These are phyloP conservation scores for Kuschelorhynchus macadamiae DNA, from an alignment of 2,888 invertebrate genomes.

Conservation along the genomic window DNA sequence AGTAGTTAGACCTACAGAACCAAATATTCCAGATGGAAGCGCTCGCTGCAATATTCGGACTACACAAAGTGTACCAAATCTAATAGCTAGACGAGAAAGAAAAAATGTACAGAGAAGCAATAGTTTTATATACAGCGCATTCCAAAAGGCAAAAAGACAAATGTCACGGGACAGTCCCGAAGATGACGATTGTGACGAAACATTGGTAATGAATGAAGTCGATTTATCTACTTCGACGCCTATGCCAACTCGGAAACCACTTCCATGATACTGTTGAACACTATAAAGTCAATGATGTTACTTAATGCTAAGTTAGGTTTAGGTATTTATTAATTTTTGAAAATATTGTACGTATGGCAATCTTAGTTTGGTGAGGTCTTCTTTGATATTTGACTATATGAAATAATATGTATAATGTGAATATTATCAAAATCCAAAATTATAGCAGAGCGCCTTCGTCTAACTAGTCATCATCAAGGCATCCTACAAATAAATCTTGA, in stretches of 20 bases:
- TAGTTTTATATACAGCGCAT: slow-evolving; percentile 23
- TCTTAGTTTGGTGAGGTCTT: too few relatives aligned
- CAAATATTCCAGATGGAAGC: slow-evolving; percentile 6
- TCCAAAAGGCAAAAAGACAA: slow-evolving; percentile 24
- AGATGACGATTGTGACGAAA: slow-evolving; percentile 15
- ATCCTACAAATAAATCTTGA: too few relatives aligned
- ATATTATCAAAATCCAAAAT: too few relatives aligned
- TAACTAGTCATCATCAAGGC: too few relatives aligned
- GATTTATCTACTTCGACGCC: slow-evolving; percentile 52
- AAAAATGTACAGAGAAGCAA: slow-evolving; percentile 26
- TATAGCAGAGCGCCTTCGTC: too few relatives aligned
- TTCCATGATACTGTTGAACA: background rate
- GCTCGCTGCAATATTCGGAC: background rate
- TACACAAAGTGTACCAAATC: slow-evolving; percentile 5
- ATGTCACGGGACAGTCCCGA: slow-evolving; percentile 8
- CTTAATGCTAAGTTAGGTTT: too few relatives aligned
- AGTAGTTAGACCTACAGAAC: slow-evolving; percentile 4
- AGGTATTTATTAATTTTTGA: too few relatives aligned
- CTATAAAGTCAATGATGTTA: too few relatives aligned
- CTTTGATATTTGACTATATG: too few relatives aligned
- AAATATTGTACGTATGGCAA: too few relatives aligned
- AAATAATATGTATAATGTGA: too few relatives aligned
- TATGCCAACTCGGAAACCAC: slow-evolving; percentile 40
- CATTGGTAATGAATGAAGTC: slow-evolving; percentile 44
- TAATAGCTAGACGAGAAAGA: slow-evolving; percentile 9